These are phyloP conservation scores for Galago senegalensis DNA, from an alignment of 2,797 vertebrate species.

Conservation along the genomic window DNA sequence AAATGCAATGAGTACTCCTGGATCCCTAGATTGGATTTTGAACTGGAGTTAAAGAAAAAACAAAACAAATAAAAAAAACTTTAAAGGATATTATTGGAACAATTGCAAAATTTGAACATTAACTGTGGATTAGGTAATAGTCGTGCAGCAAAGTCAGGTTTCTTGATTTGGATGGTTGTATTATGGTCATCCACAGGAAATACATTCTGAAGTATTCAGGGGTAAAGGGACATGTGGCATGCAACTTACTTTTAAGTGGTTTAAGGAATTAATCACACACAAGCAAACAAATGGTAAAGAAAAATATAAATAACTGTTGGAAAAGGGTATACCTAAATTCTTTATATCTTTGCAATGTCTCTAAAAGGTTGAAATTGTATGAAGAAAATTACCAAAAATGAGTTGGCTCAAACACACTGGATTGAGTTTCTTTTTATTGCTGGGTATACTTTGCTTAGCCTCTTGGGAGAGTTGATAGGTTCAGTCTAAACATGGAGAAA, in stretches of 20 bases:
- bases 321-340: not conserved
- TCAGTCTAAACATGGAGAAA: constrained; percentile 45
- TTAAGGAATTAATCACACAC: not conserved
- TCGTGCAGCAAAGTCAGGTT: not conserved
- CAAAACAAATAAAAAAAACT: not conserved
- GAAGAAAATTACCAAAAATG: not conserved
- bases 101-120: not conserved
- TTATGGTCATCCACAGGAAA: not conserved
- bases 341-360: constrained; percentile 4
- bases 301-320: not conserved
- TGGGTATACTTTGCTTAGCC: not conserved
- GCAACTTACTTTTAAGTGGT: not conserved
- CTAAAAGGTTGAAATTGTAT: constrained; percentile 44
- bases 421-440: constrained; percentile 31
- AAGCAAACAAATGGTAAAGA: constrained; percentile 5
- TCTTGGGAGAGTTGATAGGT: not conserved
- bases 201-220: not conserved
- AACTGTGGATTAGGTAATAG: not conserved
- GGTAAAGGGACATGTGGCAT: not conserved
- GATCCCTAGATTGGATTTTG: not conserved
- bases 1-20: not conserved
- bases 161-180: not conserved
- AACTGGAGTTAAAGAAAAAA: not conserved
- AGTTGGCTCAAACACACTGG: not conserved
- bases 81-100: not conserved